Evolutionary conservation across 2,113 vertebrate genomes (phyloP), one percentile per base, ranked within the genome.

Genomic region (Labeo rohita): DNA sequence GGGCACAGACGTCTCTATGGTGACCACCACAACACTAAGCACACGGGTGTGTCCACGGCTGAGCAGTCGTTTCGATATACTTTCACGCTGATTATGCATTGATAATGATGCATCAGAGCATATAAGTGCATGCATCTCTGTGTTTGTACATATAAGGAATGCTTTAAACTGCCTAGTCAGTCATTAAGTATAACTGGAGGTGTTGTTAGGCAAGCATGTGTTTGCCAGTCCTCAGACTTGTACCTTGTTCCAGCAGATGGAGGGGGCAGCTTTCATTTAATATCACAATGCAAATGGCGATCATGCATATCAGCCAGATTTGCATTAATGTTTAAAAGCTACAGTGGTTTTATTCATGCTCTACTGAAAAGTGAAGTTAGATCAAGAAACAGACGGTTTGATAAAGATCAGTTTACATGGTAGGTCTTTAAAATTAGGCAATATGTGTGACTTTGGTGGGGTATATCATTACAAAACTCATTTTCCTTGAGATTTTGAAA

Each of bases 131-230:
- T 50, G 23, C 59, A 50, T 73, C 8, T 28, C 43, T 81, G 10
- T 56, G 8, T 61, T 63, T 65, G 36, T 2, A n/a, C 47, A 15
- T 86, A 47, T 2, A 84, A 34, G 43, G 63, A 85, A 76, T 61
- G 50, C 43, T 77, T 83, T 83, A 43, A 88, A 77, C 15, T 2
- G 16, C 36, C 15, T 66, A 70, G 59, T 59, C 52, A 74, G 13
- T 80, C 23, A 76, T 85, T 39, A 82, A 76, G 45, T 80, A 76
- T 4, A 45, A 39, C 83, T 84, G 85, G 87, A 87, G 87, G 90
- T 91, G 91, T 93, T 91, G n/a, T n/a, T n/a, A 90, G 91, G 87
- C 87, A 86, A 86, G 88, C 89, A 92, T 92, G 84, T 84, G 86
- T 91, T 90, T 59, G n/a, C 65, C 59, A 36, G 70, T 56, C 8